phyloP scores from a whole-genome alignment of 2,888 invertebrate species.

The Lysandra coridon region DNA sequence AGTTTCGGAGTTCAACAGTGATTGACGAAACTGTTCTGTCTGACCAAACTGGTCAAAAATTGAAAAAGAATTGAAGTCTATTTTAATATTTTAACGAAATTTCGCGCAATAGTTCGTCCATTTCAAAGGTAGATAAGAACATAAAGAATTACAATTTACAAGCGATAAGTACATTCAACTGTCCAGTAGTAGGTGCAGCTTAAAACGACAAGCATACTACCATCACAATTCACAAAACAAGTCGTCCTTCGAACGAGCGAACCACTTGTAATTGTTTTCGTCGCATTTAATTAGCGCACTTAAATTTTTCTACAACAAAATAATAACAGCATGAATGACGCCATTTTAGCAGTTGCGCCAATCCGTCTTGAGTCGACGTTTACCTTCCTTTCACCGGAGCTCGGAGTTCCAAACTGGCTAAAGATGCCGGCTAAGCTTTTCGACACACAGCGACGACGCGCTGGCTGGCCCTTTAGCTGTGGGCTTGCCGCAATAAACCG shows the following conservation, averaged over 20 bases:
- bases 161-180: not conserved
- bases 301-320: conserved; percentile 13
- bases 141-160: not conserved
- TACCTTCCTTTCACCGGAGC: conserved; percentile 75
- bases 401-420: conserved; percentile 41
- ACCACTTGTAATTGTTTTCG: conserved; percentile 43
- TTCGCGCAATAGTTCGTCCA: not conserved
- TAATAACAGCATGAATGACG: conserved; percentile 66
- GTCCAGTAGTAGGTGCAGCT: not conserved
- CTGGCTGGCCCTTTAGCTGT: conserved; percentile 57
- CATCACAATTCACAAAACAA: conserved; percentile 36
- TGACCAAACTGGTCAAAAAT: not conserved
- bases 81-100: not conserved
- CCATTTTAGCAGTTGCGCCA: conserved; percentile 77
- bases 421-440: conserved; percentile 44
- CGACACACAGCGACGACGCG: conserved; percentile 52
- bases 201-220: conserved; percentile 28
- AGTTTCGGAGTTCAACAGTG: not conserved
- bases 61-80: not conserved
- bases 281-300: conserved; percentile 4
- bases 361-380: conserved; percentile 68
- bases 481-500: conserved; percentile 45
- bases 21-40: no score
- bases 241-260: conserved; percentile 49
- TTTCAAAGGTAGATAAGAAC: not conserved